Evolutionary conservation across 2,113 vertebrate species (phyloP).

Genomic region (Semicossyphus pulcher): DNA sequence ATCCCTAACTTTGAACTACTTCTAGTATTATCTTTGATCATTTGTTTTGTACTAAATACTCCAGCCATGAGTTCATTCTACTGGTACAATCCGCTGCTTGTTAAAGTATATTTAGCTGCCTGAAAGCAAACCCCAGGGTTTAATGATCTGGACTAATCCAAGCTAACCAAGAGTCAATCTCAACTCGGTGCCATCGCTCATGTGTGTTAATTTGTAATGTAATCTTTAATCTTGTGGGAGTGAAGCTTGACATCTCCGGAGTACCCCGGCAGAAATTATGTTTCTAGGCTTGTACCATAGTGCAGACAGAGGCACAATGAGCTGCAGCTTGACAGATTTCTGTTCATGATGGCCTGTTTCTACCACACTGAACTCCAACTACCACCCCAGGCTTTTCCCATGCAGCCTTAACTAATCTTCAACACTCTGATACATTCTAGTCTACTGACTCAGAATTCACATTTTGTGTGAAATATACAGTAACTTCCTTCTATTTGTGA

Average conservation of each 20-base stretch:
- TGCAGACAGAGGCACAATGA: slow-evolving; percentile 58
- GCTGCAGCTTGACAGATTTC: slow-evolving; percentile 60
- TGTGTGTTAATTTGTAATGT: slow-evolving; percentile 59
- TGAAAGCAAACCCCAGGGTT: slow-evolving; percentile 35
- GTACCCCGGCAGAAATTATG: slow-evolving; percentile 54
- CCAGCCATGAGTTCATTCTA: slow-evolving; percentile 48
- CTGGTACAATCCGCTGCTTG: slow-evolving; percentile 41
- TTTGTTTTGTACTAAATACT: slow-evolving; percentile 58
- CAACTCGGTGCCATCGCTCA: slow-evolving; percentile 36
- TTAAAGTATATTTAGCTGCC: slow-evolving; percentile 52
- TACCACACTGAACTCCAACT: slow-evolving; percentile 49
- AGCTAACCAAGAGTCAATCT: slow-evolving; percentile 54
- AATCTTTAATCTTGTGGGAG: slow-evolving; percentile 74
- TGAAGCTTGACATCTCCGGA: slow-evolving; percentile 64
- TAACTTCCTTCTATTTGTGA: slow-evolving; percentile 26
- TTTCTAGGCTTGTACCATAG: slow-evolving; percentile 49
- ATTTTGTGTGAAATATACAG: slow-evolving; percentile 30
- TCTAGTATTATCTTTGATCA: slow-evolving; percentile 48
- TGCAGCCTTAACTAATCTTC: slow-evolving; percentile 47
- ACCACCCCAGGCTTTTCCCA: slow-evolving; percentile 40
- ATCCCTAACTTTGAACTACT: slow-evolving; percentile 29
- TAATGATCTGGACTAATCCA: slow-evolving; percentile 63
- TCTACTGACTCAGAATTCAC: slow-evolving; percentile 30
- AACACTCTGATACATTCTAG: slow-evolving; percentile 13
- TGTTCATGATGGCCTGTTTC: slow-evolving; percentile 49